Base-by-base conservation (phyloP, 1,140 invertebrate species). In the Acromyrmex charruanus region DNA sequence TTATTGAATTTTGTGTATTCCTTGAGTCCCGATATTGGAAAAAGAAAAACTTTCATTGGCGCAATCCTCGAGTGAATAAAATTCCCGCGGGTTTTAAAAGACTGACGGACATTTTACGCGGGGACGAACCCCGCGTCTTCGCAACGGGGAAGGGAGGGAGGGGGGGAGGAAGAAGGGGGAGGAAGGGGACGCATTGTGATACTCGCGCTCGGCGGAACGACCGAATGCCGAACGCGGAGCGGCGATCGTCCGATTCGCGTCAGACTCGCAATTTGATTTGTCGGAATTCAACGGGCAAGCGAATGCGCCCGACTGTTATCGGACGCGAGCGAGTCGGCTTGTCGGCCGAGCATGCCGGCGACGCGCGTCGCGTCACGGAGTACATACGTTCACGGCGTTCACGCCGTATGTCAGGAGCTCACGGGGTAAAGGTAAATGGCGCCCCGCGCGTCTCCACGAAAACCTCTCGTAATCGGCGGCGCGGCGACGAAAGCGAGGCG, bases 361-460 rank as follows among this genome's bases (percentile, higher is more conserved):
- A 49, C 9, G 58, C 72, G 31, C 51, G 68, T 25, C n/a, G n/a
- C 18, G 18, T 69, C 69, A 1, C 69, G 21, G 7, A 5, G 21
- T 7, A 35, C 18, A n/a, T 49, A 31, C 39, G 58, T 14, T 28
- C 7, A 10, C 35, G 31, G 7, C 25, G 5, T 4, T 21, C 7
- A 10, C 35, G 31, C 25, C 25, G 39, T 31, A 14, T 14, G 44
- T 79, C 77, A 39, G 77, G 87, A 85, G 68, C 49, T 35, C 89
- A 88, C 90, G 87, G 81, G 7, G 84, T 87, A 87, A 55, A 77
- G n/a, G 81, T 87, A 87, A 55, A 77, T 81, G 77, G 75, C 55
- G 79, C 68, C 61, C 51, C 88, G 88, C 90, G 90, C 79, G 68
- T 77, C 88, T 87, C 87, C 86, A 66, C 53, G 87, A 85, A 71